Evolutionary conservation across 64 coral and sea anemone genomes (phyloP).

Genomic region (Actinia equina): DNA sequence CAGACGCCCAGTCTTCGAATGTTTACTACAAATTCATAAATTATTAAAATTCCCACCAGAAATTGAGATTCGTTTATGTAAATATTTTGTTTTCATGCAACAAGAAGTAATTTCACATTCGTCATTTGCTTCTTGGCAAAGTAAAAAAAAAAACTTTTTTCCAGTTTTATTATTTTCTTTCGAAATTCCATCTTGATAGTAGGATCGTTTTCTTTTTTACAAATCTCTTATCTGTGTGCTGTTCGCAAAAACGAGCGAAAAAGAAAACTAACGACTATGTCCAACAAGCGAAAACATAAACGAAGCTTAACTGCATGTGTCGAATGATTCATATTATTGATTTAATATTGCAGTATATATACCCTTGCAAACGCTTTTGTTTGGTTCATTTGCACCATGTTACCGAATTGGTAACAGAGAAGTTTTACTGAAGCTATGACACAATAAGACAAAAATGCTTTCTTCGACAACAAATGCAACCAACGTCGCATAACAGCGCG

Average conservation of each 20-base stretch:
- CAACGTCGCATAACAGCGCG: background rate
- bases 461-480: background rate
- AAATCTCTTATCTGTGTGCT: too few relatives aligned
- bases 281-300: conserved; percentile 1
- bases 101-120: background rate
- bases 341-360: background rate
- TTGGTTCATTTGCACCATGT: background rate
- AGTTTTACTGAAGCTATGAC: background rate
- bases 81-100: conserved; percentile 15
- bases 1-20: background rate
- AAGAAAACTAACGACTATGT: background rate
- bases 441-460: background rate
- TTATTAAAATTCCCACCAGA: conserved; percentile 26
- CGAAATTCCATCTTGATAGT: too few relatives aligned
- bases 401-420: background rate
- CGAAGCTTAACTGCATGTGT: conserved; percentile 9
- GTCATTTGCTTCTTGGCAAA: background rate
- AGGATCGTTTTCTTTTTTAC: too few relatives aligned
- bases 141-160: too few relatives aligned
- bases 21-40: conserved; percentile 12
- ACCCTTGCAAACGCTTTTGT: background rate
- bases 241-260: background rate
- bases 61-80: conserved; percentile 10
- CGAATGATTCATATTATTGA: background rate
- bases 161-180: too few relatives aligned